Conservation (phyloP, 2,113 vertebrate genomes). For the Salminus brasiliensis region DNA sequence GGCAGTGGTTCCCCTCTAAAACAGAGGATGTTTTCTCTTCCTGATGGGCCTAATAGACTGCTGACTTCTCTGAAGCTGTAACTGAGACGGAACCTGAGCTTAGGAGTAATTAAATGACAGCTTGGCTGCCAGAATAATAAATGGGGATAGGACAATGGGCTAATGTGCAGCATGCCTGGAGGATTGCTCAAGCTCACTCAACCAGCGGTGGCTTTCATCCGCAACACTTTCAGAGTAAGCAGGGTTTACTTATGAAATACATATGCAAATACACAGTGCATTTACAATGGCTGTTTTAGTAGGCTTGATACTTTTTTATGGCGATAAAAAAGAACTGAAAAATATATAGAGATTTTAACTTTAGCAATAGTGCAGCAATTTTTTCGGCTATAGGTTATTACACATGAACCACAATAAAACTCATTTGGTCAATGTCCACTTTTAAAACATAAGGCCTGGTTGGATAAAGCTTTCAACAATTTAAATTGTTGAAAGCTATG, state of each 20-base stretch:
- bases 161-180: conserved; percentile 12
- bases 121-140: conserved; percentile 30
- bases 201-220: neutral
- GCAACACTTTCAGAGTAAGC: neutral
- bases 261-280: no score
- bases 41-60: conserved; percentile 25
- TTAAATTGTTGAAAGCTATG: no score
- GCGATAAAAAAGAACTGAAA: no score
- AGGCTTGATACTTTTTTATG: no score
- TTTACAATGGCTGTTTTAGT: no score
- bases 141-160: conserved; percentile 20
- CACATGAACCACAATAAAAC: no score
- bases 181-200: neutral
- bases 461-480: no score
- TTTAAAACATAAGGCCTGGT: no score
- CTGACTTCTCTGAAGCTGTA: conserved; percentile 25
- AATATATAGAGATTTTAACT: no score
- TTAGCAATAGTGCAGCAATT: no score
- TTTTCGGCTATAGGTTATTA: no score
- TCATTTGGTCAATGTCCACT: no score
- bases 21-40: neutral
- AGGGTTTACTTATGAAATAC: neutral
- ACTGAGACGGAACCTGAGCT: conserved; percentile 21
- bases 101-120: conserved; percentile 33
- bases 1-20: neutral